Evolutionary conservation across 2,888 invertebrate species (phyloP).

Genomic region (Hipparchia sbordonii): DNA sequence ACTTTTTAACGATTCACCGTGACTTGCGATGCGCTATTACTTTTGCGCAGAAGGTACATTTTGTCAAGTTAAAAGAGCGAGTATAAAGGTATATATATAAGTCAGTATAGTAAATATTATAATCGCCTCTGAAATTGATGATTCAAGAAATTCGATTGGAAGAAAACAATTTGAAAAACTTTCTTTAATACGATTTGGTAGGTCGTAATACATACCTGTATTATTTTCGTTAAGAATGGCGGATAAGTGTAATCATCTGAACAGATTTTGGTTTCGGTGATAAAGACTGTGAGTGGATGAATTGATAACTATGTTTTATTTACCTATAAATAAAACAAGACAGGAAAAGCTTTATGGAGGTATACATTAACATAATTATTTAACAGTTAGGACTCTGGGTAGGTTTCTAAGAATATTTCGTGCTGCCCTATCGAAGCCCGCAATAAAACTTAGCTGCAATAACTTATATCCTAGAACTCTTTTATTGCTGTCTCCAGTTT

Average conservation of each 20-base stretch:
- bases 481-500: conserved; percentile 30
- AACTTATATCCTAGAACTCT: conserved; percentile 18
- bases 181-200: too few species aligned
- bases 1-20: conserved; percentile 19
- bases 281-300: too few species aligned
- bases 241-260: too few species aligned
- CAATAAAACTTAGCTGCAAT: conserved; percentile 23
- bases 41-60: not conserved
- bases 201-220: too few species aligned
- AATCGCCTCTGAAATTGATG: too few species aligned
- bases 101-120: too few species aligned
- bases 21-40: conserved; percentile 2
- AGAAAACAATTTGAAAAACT: too few species aligned
- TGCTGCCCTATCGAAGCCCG: conserved; percentile 6
- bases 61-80: too few species aligned
- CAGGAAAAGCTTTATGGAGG: not conserved
- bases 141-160: too few species aligned
- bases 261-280: too few species aligned
- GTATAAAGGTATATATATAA: too few species aligned
- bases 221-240: too few species aligned
- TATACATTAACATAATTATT: not conserved
- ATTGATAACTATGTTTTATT: not conserved
- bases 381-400: not conserved
- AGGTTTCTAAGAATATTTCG: not conserved
- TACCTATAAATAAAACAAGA: conserved; percentile 1